These are phyloP conservation scores for Platichthys stellatus DNA, from an alignment of 2,113 vertebrate species.

Conservation along the genomic window DNA sequence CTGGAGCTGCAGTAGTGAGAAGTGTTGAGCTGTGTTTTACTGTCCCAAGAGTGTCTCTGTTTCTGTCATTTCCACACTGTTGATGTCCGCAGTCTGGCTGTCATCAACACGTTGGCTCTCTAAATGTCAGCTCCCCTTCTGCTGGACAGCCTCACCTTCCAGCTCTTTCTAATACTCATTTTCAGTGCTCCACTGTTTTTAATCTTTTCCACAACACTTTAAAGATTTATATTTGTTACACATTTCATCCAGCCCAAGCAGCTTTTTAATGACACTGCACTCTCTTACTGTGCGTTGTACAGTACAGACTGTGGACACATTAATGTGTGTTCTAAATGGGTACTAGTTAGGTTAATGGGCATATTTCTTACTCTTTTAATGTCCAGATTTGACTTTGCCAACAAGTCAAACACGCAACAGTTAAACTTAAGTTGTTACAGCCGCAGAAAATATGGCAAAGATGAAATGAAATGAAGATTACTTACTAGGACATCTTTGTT, in stretches of 20 bases:
- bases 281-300: neutral
- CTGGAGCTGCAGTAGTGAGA: neutral
- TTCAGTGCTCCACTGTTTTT: neutral
- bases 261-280: neutral
- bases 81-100: conserved; percentile 2
- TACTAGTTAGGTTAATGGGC: too few species aligned
- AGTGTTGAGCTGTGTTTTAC: neutral
- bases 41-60: conserved; percentile 14
- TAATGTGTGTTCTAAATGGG: too few species aligned
- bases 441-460: neutral
- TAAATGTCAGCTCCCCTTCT: conserved; percentile 31
- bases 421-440: conserved; percentile 11
- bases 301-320: too few species aligned
- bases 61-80: conserved; percentile 2
- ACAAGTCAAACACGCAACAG: neutral
- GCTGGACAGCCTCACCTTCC: neutral
- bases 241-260: neutral
- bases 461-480: neutral
- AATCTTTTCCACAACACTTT: neutral
- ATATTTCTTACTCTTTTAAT: too few species aligned
- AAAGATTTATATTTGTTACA: neutral
- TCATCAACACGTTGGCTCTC: conserved; percentile 23
- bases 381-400: neutral
- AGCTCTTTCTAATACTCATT: neutral
- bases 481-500: neutral